Base-by-base conservation (phyloP, 2,797 vertebrate species). In the Tragopan temminckii region DNA sequence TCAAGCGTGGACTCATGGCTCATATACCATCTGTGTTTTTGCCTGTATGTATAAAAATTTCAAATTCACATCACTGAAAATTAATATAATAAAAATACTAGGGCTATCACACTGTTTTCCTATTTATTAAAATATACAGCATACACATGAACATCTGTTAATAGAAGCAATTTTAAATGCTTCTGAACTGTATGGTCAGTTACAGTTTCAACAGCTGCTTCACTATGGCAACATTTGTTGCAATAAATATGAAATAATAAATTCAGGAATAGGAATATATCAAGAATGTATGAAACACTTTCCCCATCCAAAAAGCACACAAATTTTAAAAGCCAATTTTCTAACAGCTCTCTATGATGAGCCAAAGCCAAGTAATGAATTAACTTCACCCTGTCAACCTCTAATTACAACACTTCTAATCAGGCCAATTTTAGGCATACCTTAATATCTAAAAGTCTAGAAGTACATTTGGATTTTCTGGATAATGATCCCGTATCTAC, bases 201-300 rank as follows among this genome's bases (percentile, higher is more conserved):
- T 90, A 63, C 8, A 63, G 4, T 74, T 94, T 88, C 91, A 85
- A 36, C 78, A 75, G 88, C 15, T 82, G 66, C 5, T 85, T 78
- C 63, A 63, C 13, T 62, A 23, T 66, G 53, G 31, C 50, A 85
- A 66, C 33, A 66, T 57, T 83, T 72, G 10, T 36, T 83, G 58
- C 20, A 50, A 83, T 71, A 85, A 90, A 80, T 70, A 80, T 20
- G 31, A 92, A 93, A 84, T 8, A 15, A 63, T 89, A 50, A 85
- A 78, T 78, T 93, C 83, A 67, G 68, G 53, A 71, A 78, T 62
- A 17, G 11, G 68, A 78, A 74, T 0, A 0, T 21, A 42, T 27
- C 57, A 38, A 85, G 82, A 92, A 75, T 8, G 3, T 40, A 3
- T 48, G 33, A n/a, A 82, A 78, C 27, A 38, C 2, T 68, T 78